Percentiles rank a stretch among this genome's conserved stretches.
These are phyloP conservation scores for Bagarius yarrelli DNA, from an alignment of 2,113 vertebrate species.

Conservation along the genomic window DNA sequence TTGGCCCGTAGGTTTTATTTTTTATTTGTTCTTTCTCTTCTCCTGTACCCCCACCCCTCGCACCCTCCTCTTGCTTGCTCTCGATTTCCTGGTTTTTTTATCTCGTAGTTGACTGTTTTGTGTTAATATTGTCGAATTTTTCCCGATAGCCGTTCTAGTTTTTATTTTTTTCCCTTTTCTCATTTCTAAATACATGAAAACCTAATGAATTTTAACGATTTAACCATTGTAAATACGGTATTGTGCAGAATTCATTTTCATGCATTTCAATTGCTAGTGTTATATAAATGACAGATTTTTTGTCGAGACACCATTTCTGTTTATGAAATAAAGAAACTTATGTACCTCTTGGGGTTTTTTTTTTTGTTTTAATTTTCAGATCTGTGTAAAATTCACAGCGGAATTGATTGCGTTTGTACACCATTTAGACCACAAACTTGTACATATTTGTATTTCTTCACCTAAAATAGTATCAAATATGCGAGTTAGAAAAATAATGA, in stretches of 20 bases:
- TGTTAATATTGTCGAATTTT: constrained; percentile 98
- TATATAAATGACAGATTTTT: constrained; percentile 85
- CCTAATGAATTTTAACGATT: constrained; percentile 89
- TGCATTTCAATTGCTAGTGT: constrained; percentile 98
- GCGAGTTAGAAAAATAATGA: neutral
- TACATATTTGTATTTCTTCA: neutral
- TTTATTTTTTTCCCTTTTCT: constrained; percentile 76
- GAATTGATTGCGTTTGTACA: neutral
- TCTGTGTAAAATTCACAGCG: neutral
- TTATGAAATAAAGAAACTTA: constrained; percentile 99
- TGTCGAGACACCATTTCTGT: constrained; percentile 99
- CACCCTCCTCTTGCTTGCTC: constrained; percentile 39
- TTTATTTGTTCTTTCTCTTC: constrained; percentile 71
- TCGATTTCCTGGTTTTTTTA: constrained; percentile 74
- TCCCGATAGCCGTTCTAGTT: constrained; percentile 90
- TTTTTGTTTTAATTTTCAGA: constrained; percentile 39
- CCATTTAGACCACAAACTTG: neutral
- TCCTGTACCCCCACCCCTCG: too few species aligned
- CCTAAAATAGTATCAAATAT: neutral
- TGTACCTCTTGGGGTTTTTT: constrained; percentile 72
- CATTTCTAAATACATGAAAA: constrained; percentile 82
- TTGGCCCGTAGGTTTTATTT: constrained; percentile 78
- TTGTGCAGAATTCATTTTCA: constrained; percentile 91
- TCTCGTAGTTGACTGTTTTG: constrained; percentile 94
- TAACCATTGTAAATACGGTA: constrained; percentile 98